phyloP scores from a whole-genome alignment of 2,113 vertebrate genomes.

The Myiagra hebetior region DNA sequence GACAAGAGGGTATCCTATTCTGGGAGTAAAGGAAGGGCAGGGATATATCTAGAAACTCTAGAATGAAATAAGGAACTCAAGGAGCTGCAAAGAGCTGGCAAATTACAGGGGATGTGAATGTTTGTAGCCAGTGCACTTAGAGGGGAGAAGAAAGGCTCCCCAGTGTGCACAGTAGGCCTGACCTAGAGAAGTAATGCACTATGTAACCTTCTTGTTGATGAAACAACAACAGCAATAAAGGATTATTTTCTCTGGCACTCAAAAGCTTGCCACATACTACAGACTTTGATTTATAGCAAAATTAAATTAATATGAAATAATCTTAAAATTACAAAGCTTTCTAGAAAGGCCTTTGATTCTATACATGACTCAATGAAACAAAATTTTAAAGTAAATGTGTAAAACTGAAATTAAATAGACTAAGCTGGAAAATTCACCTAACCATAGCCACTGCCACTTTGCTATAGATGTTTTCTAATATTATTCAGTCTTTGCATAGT shows the following conservation, averaged over 20 bases:
- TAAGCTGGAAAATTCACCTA: neutral
- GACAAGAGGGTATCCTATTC: neutral
- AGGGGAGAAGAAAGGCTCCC: slow-evolving; percentile 21
- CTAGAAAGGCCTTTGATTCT: slow-evolving; percentile 29
- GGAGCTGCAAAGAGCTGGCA: neutral
- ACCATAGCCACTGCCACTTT: neutral
- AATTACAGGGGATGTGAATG: neutral
- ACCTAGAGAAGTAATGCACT: neutral
- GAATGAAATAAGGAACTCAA: neutral
- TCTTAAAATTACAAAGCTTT: slow-evolving; percentile 54
- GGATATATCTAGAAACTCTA: neutral
- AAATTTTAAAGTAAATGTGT: slow-evolving; percentile 10
- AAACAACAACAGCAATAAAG: slow-evolving; percentile 43
- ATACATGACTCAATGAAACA: neutral
- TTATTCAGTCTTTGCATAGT: neutral
- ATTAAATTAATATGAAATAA: slow-evolving; percentile 56
- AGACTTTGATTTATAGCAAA: slow-evolving; percentile 41
- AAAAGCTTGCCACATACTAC: neutral
- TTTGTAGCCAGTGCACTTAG: neutral
- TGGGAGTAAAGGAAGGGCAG: neutral
- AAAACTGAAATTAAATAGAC: neutral
- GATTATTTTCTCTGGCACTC: slow-evolving; percentile 26
- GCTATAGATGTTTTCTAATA: neutral
- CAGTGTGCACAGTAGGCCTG: slow-evolving; percentile 11
- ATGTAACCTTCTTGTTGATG: slow-evolving; percentile 3